Evolutionary conservation across 2,888 invertebrate species (phyloP), one percentile per base, ranked within the genome.

Genomic region (Iselma pallidipennis): DNA sequence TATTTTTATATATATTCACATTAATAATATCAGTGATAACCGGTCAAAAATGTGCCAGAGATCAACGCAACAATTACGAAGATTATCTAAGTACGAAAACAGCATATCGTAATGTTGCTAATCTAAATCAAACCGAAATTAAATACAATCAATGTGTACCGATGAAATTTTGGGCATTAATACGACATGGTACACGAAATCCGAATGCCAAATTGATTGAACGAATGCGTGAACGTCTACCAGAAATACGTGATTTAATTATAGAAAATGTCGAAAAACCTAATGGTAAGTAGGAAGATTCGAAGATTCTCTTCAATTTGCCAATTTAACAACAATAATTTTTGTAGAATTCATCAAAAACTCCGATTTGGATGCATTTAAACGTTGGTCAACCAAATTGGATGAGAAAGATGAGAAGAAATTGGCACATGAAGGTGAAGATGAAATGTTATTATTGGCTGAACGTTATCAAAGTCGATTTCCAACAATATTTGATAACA

Each of bases 181-280:
- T 90, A 37, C 85, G 94, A 4, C 94, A 94, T 81, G 94, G 93
- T 3, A 90, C 91, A n/a, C 85, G 93, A 66, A 85, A 88, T 78
- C 92, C 92, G 0, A 86, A 87, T 68, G 78, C 79, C 55, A 83
- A 85, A 63, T 83, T 87, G 45, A 87, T 91, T 57, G 65, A 77
- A 7, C 77, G 77, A 26, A 87, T 89, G 79, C 83, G 82, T 42
- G 80, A 81, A 1, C 79, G 83, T 52, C 79, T 92, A 9, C 83
- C 83, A 28, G 74, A 82, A 45, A 77, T 90, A 25, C 84, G 84
- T 70, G 76, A 84, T 71, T 79, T 84, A 66, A 86, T 90, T 65
- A 66, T 90, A 65, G 69, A 82, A 23, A 85, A 84, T 67, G 82
- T 85, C 66, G 73, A 80, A 61, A 59, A 72, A 29, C 82, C 83